Evolutionary conservation across 1,140 invertebrate genomes (phyloP), one percentile per base, ranked within the genome.

Genomic region (Sitophilus oryzae): DNA sequence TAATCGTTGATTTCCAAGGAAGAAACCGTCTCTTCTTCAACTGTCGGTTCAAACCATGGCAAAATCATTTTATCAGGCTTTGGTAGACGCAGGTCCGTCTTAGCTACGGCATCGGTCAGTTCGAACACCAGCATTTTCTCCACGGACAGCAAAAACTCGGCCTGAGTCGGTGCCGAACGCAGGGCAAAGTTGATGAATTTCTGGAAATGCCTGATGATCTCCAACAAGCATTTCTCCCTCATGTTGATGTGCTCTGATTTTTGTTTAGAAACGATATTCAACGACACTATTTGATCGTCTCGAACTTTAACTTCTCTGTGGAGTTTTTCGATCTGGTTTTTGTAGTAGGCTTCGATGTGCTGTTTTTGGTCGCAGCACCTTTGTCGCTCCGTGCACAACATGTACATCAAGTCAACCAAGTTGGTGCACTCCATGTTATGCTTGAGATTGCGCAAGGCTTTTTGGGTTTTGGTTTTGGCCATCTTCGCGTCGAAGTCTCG

Each of bases 171-270:
- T 1, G 67, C 38, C 0, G 69, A 52, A 15, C 66, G 52, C 36
- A 77, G 67, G 3, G 69, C 66, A 43, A 71, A 75, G 58, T 76
- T 67, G 20, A 77, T 74, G 50, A 77, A 74, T 50, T 75, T 76
- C 56, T 76, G 70, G 62, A 72, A 77, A 51, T 76, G 66, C 42
- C 61, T 57, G 10, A 71, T 52, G 34, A 77, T 66, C 50, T 70
- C 61, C 1, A 58, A 30, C 15, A 76, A 43, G 42, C 63, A 70
- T 34, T 58, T 44, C 48, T 72, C 66, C 19, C 67, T 35, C 11
- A 66, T 19, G 8, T 58, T 14, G 0, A 71, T 35, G 25, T 69
- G 55, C 16, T 40, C 49, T 37, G 42, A 46, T 51, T 63, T 60
- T 10, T 59, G 37, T 47, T 73, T 66, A 21, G 47, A 58, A 41